phyloP scores from a whole-genome alignment of 53 echinoderm and acorn worm genomes.

The Mesocentrotus franciscanus region DNA sequence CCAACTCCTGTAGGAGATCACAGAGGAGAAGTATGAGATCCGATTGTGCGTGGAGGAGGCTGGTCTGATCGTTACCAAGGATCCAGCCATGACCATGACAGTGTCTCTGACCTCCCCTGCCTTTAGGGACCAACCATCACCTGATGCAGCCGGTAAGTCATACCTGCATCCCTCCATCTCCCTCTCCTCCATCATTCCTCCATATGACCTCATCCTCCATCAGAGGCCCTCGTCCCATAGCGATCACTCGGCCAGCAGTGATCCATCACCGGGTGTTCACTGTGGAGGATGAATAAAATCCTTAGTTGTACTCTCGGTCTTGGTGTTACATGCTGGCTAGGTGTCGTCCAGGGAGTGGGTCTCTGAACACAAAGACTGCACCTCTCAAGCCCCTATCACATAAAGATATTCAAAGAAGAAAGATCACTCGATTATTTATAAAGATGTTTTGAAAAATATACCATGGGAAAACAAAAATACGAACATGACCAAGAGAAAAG shows the following conservation, averaged over 20 bases:
- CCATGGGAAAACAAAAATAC: background rate
- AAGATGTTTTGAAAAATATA: background rate
- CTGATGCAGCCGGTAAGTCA: slow-evolving; percentile 84
- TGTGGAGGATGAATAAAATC: background rate
- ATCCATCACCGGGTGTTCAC: background rate
- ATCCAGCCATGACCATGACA: slow-evolving; percentile 86
- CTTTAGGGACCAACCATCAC: slow-evolving; percentile 82
- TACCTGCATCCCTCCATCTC: background rate
- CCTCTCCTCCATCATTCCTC: background rate
- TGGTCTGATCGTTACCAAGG: slow-evolving; percentile 78
- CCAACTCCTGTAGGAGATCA: slow-evolving; percentile 68
- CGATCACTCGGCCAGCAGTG: background rate
- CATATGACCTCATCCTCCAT: background rate
- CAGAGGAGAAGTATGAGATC: slow-evolving; percentile 92
- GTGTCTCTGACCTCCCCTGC: slow-evolving; percentile 93
- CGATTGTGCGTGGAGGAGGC: slow-evolving; percentile 98
- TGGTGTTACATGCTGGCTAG: slow-evolving; percentile 1
- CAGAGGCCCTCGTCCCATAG: background rate
- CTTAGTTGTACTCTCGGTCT: background rate
- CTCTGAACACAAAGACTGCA: slow-evolving; percentile 32
- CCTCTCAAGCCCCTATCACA: slow-evolving; percentile 35
- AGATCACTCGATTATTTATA: background rate
- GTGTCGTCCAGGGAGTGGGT: background rate
- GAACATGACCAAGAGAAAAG: background rate
- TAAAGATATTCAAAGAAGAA: background rate